A percentile compares a stretch with the other conserved stretches of the same genome.
Conservation (phyloP, 2,797 vertebrate species). For the Tamandua tetradactyla region DNA sequence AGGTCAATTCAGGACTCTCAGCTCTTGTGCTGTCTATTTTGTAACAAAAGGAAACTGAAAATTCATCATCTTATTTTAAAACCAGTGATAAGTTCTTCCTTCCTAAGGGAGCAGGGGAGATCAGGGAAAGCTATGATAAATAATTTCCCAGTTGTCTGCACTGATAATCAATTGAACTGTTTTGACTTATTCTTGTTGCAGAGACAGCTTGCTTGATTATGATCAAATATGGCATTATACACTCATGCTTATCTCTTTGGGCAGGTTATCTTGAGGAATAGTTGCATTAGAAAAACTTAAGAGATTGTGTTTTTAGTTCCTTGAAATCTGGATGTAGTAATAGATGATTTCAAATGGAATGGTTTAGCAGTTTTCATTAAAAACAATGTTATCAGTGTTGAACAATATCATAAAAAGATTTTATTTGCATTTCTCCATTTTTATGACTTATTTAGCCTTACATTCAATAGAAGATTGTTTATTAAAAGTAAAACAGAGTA, state of each 20-base stretch:
- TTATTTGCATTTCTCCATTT: slow-evolving; percentile 27
- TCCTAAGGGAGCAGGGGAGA: neutral
- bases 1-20: neutral
- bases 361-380: neutral
- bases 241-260: slow-evolving; percentile 1
- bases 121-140: neutral
- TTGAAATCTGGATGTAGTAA: neutral
- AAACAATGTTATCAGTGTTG: neutral
- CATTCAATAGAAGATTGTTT: slow-evolving; percentile 1
- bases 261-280: slow-evolving; percentile 17
- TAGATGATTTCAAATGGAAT: slow-evolving; percentile 42
- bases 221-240: neutral
- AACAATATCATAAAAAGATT: neutral
- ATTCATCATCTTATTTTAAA: slow-evolving; percentile 26
- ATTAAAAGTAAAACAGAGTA: slow-evolving; percentile 37
- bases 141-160: neutral
- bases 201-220: slow-evolving; percentile 18
- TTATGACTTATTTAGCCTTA: slow-evolving; percentile 11
- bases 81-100: slow-evolving; percentile 25
- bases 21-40: neutral
- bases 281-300: neutral
- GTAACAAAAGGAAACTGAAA: slow-evolving; percentile 18
- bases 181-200: slow-evolving; percentile 11
- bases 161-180: neutral
- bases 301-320: slow-evolving; percentile 14